phyloP scores from a whole-genome alignment of 1,140 invertebrate species.

The Drosophila serrata region DNA sequence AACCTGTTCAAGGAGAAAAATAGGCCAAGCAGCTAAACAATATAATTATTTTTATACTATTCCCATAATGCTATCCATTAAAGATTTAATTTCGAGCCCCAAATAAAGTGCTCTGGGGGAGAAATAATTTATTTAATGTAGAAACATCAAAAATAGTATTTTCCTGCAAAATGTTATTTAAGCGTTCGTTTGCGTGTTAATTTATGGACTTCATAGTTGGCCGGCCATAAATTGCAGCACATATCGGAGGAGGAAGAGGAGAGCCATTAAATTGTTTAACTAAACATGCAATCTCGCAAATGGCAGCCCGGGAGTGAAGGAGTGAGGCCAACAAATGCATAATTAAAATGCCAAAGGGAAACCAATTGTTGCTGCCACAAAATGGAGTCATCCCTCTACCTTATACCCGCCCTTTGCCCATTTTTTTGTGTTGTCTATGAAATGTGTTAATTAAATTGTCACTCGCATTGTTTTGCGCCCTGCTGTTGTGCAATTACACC shows the following conservation, averaged over 20 bases:
- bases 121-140: conserved; percentile 21
- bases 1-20: conserved; percentile 9
- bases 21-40: conserved; percentile 3
- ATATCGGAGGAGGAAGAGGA: conserved; percentile 16
- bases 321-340: conserved; percentile 45
- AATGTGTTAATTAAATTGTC: conserved; percentile 74
- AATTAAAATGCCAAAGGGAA: conserved; percentile 65
- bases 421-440: conserved; percentile 24
- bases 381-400: conserved; percentile 8
- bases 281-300: conserved; percentile 66
- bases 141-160: conserved; percentile 27
- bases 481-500: conserved; percentile 40
- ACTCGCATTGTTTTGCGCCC: conserved; percentile 39
- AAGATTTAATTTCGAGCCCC: conserved; percentile 5
- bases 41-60: conserved; percentile 3
- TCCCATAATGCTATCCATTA: neutral
- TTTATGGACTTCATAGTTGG: conserved; percentile 29
- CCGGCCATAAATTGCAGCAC: conserved; percentile 54
- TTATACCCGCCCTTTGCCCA: too few species aligned
- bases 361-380: conserved; percentile 67
- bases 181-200: conserved; percentile 70
- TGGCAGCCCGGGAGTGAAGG: conserved; percentile 17
- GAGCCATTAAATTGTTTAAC: conserved; percentile 68
- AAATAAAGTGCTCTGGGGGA: conserved; percentile 15
- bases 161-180: conserved; percentile 61